Conservation (phyloP, 2,888 invertebrate species). For the Mactromeris polynyma region DNA sequence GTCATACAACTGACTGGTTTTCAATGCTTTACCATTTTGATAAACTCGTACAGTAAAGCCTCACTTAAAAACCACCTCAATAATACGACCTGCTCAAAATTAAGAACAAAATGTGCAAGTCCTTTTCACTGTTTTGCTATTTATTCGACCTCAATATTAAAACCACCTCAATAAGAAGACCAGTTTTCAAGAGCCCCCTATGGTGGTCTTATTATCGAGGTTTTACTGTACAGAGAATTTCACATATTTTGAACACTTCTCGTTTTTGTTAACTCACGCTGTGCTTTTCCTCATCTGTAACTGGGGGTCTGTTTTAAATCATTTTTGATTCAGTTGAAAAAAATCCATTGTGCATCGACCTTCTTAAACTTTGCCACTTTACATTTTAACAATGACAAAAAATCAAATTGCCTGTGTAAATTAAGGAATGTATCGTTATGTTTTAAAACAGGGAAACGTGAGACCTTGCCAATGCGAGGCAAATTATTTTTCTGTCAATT, state of each 20-base stretch:
- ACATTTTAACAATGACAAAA: constrained; percentile 7
- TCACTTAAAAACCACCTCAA: too few species aligned
- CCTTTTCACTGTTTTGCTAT: too few species aligned
- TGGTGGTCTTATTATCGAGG: too few species aligned
- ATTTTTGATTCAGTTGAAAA: not conserved
- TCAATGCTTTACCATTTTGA: too few species aligned
- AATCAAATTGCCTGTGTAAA: constrained; percentile 12
- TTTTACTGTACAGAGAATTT: too few species aligned
- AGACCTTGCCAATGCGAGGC: not conserved
- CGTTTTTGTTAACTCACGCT: not conserved
- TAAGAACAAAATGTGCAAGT: too few species aligned
- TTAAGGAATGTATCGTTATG: constrained; percentile 8
- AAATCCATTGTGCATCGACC: not conserved
- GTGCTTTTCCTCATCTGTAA: not conserved
- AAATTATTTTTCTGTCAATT: constrained; percentile 15
- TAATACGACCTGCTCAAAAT: too few species aligned
- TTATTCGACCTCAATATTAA: too few species aligned
- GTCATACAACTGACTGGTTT: too few species aligned
- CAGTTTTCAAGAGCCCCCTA: too few species aligned
- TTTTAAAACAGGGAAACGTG: not conserved
- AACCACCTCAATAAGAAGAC: too few species aligned
- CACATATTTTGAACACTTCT: not conserved
- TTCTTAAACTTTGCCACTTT: not conserved
- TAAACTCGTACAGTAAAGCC: too few species aligned
- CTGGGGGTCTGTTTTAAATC: not conserved